Evolutionary conservation across 23 tunicate genomes (phyloP), one percentile per base, ranked within the genome.

Genomic region (Trididemnum nubilum): DNA sequence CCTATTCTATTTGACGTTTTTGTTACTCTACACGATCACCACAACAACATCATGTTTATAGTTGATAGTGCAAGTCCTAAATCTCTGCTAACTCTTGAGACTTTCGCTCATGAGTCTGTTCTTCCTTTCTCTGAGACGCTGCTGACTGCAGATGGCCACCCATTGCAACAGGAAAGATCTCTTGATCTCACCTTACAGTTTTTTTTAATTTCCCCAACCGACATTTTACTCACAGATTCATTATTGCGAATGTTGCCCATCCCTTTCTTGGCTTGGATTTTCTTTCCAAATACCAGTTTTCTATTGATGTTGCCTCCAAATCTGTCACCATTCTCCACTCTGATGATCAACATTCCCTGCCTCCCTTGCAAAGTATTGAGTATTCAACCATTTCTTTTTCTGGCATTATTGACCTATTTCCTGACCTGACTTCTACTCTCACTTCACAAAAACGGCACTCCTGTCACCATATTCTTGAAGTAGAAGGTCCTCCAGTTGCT

Each of bases 261-360:
- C 33, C 79, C 15, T 23, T 73, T 2, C 79, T 73, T 39, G 79
- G 79, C 29, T 38, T 73, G 29, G 79, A 73, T 27, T 73, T 73
- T 49, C 27, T 73, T 18, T 22, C n/a, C 5, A 39, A 73, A 40
- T 73, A 39, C 61, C 30, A 73, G 23, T 39, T 73, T 23, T 22
- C 29, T 39, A 38, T 73, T 5, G 79, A 73, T 73, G 27, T 21
- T 73, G 19, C 22, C 4, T 5, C 19, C 25, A 31, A 67, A 33
- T 30, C 74, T 33, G 25, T 67, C 38, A 67, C 9, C 38, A 67
- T 33, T 33, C 26, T 9, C 31, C 37, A 67, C 4, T 31, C 74
- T 31, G 15, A 4, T 67, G n/a, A 67, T 15, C 12, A 32, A 5
- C 3, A 5, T 32, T 12, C 12, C 31, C 9, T 33, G 37, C 38